Percentiles rank a stretch among this genome's conserved stretches.
Conservation (phyloP, 2,113 vertebrate species). For the Nannobrachium achirus region DNA sequence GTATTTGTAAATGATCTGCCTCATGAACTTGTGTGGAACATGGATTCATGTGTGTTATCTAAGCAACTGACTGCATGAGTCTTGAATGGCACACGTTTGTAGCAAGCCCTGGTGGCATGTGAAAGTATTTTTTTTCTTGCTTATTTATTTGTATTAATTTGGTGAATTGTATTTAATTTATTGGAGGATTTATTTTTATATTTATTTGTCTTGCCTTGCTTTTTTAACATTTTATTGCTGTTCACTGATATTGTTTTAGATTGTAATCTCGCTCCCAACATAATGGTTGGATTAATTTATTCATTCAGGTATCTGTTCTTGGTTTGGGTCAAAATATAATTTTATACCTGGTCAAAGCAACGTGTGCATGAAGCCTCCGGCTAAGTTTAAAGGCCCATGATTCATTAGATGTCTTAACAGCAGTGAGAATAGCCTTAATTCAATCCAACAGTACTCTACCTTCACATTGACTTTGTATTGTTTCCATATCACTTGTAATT, state of each 20-base stretch:
- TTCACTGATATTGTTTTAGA: conserved; percentile 15
- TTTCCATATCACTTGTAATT: not conserved
- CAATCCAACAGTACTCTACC: not conserved
- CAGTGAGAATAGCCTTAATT: not conserved
- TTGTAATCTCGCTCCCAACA: not conserved
- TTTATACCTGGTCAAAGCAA: not conserved
- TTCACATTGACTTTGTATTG: not conserved
- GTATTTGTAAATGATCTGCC: conserved; percentile 36
- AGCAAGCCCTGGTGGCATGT: conserved; percentile 59
- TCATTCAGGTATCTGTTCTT: not conserved
- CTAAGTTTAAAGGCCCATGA: not conserved
- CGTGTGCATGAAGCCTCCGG: not conserved
- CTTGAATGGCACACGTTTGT: conserved; percentile 21
- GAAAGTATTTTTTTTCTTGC: conserved; percentile 26
- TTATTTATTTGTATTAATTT: conserved; percentile 49
- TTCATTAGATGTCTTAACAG: not conserved
- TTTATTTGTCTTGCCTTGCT: conserved; percentile 57
- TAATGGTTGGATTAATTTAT: conserved; percentile 15
- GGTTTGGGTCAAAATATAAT: not conserved
- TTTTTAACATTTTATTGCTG: conserved; percentile 36
- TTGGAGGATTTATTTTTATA: conserved; percentile 59
- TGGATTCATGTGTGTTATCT: not conserved
- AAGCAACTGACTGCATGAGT: conserved; percentile 25
- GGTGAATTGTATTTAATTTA: conserved; percentile 40
- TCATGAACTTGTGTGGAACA: conserved; percentile 32